Conservation (phyloP, 2,888 invertebrate species). For the Cabera pusaria region DNA sequence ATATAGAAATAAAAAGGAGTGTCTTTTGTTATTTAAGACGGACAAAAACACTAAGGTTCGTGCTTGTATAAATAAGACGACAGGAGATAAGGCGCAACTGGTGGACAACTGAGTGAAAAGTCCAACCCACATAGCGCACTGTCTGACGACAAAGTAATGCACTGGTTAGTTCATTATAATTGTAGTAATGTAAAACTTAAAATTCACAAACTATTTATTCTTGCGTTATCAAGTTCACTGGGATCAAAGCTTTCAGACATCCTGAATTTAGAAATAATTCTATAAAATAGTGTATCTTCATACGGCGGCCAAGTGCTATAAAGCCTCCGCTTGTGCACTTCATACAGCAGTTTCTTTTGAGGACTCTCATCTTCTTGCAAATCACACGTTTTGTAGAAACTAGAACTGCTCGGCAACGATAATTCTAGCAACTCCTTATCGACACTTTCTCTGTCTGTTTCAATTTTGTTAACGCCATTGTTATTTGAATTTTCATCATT, state of each 20-base stretch:
- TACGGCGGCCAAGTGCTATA: conserved; percentile 71
- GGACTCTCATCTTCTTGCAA: conserved; percentile 25
- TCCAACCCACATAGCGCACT: too few relatives aligned
- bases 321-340: conserved; percentile 40
- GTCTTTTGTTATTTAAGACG: too few relatives aligned
- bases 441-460: too few relatives aligned
- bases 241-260: conserved; percentile 76
- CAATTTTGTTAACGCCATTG: conserved; percentile 7
- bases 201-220: conserved; percentile 31
- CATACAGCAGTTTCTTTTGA: conserved; percentile 47
- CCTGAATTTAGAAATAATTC: conserved; percentile 66
- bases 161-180: too few relatives aligned
- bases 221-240: conserved; percentile 50
- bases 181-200: too few relatives aligned
- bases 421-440: neutral
- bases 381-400: conserved; percentile 35
- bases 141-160: too few relatives aligned
- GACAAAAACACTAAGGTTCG: too few relatives aligned
- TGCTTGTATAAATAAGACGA: too few relatives aligned
- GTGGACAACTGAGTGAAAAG: too few relatives aligned
- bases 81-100: too few relatives aligned
- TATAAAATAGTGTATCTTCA: conserved; percentile 67
- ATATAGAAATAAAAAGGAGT: too few relatives aligned
- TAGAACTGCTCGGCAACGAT: conserved; percentile 36
- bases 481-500: neutral